These are phyloP conservation scores for Dendrocincla tyrannina DNA, from an alignment of 2,797 vertebrate genomes.

Conservation along the genomic window DNA sequence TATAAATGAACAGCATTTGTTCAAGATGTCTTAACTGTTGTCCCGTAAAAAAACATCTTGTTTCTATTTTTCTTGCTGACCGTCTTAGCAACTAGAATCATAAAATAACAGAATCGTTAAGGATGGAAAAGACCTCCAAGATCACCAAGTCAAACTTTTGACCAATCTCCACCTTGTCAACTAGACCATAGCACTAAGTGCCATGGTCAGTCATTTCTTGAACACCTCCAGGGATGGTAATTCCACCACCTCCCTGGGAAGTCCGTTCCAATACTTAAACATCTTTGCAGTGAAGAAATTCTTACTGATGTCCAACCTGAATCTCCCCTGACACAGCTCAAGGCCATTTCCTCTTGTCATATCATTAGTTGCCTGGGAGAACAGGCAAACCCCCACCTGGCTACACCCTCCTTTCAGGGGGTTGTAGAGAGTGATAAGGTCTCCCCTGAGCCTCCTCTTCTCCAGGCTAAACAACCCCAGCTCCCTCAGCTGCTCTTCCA, in stretches of 20 bases:
- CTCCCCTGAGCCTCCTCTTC: not conserved
- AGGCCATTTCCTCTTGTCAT: not conserved
- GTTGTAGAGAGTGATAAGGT: not conserved
- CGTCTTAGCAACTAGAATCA: not conserved
- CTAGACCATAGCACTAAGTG: not conserved
- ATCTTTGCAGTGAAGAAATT: not conserved
- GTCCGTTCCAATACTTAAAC: not conserved
- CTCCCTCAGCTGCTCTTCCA: not conserved
- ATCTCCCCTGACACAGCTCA: not conserved
- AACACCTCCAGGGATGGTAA: not conserved
- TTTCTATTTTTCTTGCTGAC: not conserved
- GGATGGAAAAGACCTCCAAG: not conserved
- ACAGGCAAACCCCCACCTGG: rapidly evolving
- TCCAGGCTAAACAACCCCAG: not conserved
- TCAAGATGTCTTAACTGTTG: rapidly evolving
- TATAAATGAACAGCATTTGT: not conserved
- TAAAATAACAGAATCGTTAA: not conserved
- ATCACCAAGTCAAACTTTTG: not conserved
- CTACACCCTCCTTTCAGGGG: not conserved
- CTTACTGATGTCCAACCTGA: not conserved
- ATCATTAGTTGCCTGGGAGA: rapidly evolving
- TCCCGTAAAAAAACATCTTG: not conserved
- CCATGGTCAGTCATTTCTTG: not conserved
- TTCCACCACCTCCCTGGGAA: not conserved
- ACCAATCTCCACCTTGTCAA: not conserved